Evolutionary conservation across 23 tunicate species (phyloP).

Genomic region (Botrylloides violaceus): DNA sequence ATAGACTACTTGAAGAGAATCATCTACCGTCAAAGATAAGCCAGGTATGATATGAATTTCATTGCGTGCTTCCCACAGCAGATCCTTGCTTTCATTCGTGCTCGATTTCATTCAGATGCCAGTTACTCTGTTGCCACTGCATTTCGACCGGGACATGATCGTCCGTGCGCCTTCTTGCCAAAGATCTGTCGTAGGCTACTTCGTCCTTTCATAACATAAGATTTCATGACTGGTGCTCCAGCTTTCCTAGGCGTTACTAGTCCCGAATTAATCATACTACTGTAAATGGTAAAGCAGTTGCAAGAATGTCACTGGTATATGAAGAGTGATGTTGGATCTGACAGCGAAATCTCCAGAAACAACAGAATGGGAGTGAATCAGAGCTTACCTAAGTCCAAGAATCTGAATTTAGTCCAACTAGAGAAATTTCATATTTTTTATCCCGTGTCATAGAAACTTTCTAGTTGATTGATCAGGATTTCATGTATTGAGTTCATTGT

Average conservation of each 20-base stretch:
- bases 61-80: too few species aligned
- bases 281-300: slow-evolving; percentile 61
- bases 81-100: too few species aligned
- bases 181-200: slow-evolving; percentile 78
- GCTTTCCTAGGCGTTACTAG: slow-evolving; percentile 60
- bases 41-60: too few species aligned
- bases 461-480: too few species aligned
- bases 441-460: too few species aligned
- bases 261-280: slow-evolving; percentile 41
- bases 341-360: slow-evolving; percentile 99
- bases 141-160: slow-evolving; percentile 85
- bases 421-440: too few species aligned
- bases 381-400: too few species aligned
- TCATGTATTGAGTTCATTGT: too few species aligned
- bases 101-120: slow-evolving; percentile 91
- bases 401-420: too few species aligned
- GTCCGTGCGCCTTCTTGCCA: slow-evolving; percentile 89
- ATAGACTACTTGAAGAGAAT: slow-evolving; percentile 41
- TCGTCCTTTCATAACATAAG: slow-evolving; percentile 84
- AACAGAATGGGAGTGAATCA: slow-evolving; percentile 98
- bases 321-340: slow-evolving; percentile 86
- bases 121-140: slow-evolving; percentile 85
- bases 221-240: slow-evolving; percentile 97
- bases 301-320: slow-evolving; percentile 83
- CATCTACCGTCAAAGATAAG: slow-evolving; percentile 39